Conservation (phyloP, 2,113 vertebrate genomes). For the Hemiprocne comata region DNA sequence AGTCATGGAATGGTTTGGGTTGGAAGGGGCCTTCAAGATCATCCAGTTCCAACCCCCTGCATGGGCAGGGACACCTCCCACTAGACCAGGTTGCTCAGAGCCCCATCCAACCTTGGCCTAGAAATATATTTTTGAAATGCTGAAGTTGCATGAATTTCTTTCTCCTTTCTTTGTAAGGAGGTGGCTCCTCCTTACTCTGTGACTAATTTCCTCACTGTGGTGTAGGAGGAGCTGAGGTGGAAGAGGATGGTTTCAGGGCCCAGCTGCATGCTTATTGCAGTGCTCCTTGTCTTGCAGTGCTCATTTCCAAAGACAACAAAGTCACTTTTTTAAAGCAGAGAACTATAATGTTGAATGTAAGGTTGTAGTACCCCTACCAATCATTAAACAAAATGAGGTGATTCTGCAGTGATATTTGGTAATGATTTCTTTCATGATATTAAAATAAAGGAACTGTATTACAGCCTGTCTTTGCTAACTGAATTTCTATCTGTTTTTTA, state of each 20-base stretch:
- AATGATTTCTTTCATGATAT: neutral
- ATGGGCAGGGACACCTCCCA: no score
- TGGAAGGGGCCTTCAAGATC: no score
- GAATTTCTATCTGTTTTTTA: constrained; percentile 10
- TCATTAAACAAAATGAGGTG: neutral
- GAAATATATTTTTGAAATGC: neutral
- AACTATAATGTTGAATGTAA: neutral
- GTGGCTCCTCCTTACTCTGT: neutral
- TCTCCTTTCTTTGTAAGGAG: neutral
- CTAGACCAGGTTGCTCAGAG: no score
- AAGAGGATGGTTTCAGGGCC: neutral
- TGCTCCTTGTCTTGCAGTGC: neutral
- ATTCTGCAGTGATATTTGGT: neutral
- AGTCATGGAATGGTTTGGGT: no score
- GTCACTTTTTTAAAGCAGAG: neutral
- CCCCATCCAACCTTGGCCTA: no score
- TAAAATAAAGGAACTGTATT: neutral
- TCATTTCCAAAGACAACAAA: neutral
- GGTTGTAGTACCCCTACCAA: neutral
- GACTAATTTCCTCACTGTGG: neutral
- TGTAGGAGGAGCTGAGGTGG: neutral
- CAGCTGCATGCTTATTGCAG: neutral
- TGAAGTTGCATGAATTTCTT: neutral
- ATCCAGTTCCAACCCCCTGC: no score
- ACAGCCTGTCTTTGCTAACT: neutral